A percentile compares a stretch with the other conserved stretches of the same genome.
phyloP scores from a whole-genome alignment of 1,140 invertebrate species.

The Pseudomyrmex flavicornis region DNA sequence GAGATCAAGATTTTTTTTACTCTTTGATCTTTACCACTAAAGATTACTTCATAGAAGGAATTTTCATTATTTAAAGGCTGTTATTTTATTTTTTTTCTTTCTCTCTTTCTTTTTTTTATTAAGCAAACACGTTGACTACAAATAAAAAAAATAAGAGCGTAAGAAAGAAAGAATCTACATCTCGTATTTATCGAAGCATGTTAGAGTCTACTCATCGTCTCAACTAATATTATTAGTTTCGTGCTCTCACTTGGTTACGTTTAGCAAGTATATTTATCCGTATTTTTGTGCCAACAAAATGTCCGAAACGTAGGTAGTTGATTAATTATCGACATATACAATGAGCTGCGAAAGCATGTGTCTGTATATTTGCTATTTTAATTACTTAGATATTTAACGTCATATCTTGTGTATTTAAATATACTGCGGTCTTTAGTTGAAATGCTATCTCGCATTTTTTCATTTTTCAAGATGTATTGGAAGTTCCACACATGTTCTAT shows the following conservation, averaged over 20 bases:
- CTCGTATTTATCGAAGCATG: constrained; percentile 43
- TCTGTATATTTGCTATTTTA: not conserved
- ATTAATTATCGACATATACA: constrained; percentile 33
- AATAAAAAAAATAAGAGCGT: not conserved
- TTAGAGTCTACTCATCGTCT: constrained; percentile 54
- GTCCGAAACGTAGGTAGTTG: constrained; percentile 23
- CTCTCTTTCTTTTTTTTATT: not conserved
- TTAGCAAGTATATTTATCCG: constrained; percentile 54
- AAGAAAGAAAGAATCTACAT: constrained; percentile 21
- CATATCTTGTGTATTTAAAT: not conserved
- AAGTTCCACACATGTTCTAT: too few species aligned
- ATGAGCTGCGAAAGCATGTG: not conserved
- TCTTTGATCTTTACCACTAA: not conserved
- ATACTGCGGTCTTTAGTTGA: not conserved
- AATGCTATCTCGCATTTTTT: too few species aligned
- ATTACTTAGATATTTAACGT: not conserved
- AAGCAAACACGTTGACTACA: not conserved
- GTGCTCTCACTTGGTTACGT: constrained; percentile 16
- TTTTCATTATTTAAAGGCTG: not conserved
- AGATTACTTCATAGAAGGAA: not conserved
- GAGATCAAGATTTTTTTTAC: not conserved
- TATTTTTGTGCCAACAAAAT: constrained; percentile 41
- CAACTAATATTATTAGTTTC: constrained; percentile 68
- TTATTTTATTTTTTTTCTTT: not conserved
- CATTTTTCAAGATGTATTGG: too few species aligned